Conservation (phyloP, 2,888 invertebrate genomes). For the Torymus aiolomorphi region DNA sequence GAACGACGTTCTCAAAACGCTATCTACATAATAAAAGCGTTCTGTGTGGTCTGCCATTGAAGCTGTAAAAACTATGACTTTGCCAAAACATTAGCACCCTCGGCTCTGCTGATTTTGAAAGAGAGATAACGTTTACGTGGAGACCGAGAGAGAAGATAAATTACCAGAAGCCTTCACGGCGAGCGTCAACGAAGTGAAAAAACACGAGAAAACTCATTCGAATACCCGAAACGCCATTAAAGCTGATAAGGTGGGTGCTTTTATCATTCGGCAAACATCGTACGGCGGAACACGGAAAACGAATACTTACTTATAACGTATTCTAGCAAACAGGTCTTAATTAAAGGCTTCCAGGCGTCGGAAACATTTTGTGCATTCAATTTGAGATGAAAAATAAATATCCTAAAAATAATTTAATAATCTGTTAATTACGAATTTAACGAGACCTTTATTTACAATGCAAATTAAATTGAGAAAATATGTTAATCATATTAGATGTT, state of each 20-base stretch:
- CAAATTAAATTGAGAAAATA: too few relatives aligned
- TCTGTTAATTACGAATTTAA: too few relatives aligned
- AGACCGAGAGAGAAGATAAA: conserved; percentile 20
- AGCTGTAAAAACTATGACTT: neutral
- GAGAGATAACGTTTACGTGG: conserved; percentile 30
- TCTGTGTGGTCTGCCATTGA: too few relatives aligned
- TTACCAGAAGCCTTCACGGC: conserved; percentile 13
- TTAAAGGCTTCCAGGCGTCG: conserved; percentile 11
- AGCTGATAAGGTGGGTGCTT: conserved; percentile 23
- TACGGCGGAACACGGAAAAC: conserved; percentile 4
- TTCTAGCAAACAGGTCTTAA: neutral
- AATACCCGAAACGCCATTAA: conserved; percentile 15
- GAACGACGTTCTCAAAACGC: too few relatives aligned
- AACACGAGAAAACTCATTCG: conserved; percentile 12
- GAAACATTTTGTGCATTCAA: neutral
- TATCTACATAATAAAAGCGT: too few relatives aligned
- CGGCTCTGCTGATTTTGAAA: neutral
- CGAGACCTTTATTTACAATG: too few relatives aligned
- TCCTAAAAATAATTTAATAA: too few relatives aligned
- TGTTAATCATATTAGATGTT: too few relatives aligned
- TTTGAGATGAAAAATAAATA: too few relatives aligned
- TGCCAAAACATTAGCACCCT: neutral
- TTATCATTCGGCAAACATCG: conserved; percentile 42
- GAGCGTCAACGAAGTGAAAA: neutral
- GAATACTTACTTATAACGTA: neutral